These are phyloP conservation scores for Dynastes tityus DNA, from an alignment of 2,888 invertebrate genomes.

Conservation along the genomic window DNA sequence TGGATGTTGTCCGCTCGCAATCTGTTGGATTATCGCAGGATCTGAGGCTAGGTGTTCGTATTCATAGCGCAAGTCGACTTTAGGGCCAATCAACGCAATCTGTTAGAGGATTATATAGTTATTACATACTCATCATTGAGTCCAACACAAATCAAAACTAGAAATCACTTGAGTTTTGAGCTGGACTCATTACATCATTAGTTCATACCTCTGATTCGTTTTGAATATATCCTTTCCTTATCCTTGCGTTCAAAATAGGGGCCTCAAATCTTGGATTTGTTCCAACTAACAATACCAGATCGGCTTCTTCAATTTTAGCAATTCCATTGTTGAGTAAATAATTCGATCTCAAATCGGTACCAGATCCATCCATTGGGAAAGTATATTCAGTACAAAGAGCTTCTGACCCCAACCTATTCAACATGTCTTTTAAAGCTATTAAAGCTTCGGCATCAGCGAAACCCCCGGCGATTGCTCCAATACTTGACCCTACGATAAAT, in stretches of 20 bases:
- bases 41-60: slow-evolving; percentile 93
- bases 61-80: slow-evolving; percentile 94
- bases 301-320: slow-evolving; percentile 92
- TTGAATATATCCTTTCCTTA: slow-evolving; percentile 96
- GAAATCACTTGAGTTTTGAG: slow-evolving; percentile 62
- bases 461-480: slow-evolving; percentile 92
- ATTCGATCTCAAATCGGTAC: slow-evolving; percentile 91
- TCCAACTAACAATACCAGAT: slow-evolving; percentile 92
- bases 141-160: too few relatives aligned
- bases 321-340: slow-evolving; percentile 95
- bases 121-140: too few relatives aligned
- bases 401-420: slow-evolving; percentile 91
- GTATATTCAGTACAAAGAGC: slow-evolving; percentile 90
- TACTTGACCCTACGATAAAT: slow-evolving; percentile 62
- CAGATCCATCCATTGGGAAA: slow-evolving; percentile 86
- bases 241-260: slow-evolving; percentile 94
- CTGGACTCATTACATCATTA: too few relatives aligned
- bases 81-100: slow-evolving; percentile 90
- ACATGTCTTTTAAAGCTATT: slow-evolving; percentile 91
- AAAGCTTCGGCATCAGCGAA: slow-evolving; percentile 93
- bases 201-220: slow-evolving; percentile 81
- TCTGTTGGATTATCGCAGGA: slow-evolving; percentile 80
- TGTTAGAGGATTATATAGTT: slow-evolving; percentile 51
- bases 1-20: slow-evolving; percentile 82
- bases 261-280: slow-evolving; percentile 99